Evolutionary conservation across 2,797 vertebrate genomes (phyloP).

Genomic region (Epinephelus coioides): DNA sequence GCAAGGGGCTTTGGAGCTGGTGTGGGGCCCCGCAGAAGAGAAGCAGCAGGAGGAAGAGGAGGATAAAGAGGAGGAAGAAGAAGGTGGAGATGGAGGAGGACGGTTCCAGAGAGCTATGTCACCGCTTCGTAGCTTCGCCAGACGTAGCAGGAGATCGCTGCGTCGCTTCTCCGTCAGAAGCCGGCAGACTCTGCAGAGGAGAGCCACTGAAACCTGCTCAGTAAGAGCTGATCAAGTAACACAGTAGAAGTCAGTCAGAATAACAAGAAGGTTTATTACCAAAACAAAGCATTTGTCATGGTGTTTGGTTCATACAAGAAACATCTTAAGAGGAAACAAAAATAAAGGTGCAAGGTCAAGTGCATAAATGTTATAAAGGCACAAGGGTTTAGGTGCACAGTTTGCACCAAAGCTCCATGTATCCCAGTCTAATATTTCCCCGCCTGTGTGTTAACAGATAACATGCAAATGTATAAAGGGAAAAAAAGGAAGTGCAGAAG

Average conservation of each 20-base stretch:
- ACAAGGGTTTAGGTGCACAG: not conserved
- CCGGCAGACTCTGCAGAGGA: slow-evolving; percentile 87
- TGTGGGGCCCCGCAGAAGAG: slow-evolving; percentile 73
- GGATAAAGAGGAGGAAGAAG: slow-evolving; percentile 37
- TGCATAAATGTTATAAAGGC: not conserved
- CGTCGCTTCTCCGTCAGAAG: slow-evolving; percentile 87
- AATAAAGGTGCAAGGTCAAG: too few species aligned
- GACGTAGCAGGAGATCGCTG: slow-evolving; percentile 90
- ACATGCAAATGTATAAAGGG: slow-evolving; percentile 56
- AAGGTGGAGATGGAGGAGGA: slow-evolving; percentile 49
- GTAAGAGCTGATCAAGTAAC: slow-evolving; percentile 64
- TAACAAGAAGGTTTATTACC: too few species aligned
- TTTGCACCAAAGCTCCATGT: slow-evolving; percentile 5
- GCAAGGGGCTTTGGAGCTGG: slow-evolving; percentile 90
- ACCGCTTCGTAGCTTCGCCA: slow-evolving; percentile 89
- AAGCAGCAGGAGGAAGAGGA: slow-evolving; percentile 48
- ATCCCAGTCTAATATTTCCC: slow-evolving; percentile 25
- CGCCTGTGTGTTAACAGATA: slow-evolving; percentile 31
- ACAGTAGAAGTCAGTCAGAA: not conserved
- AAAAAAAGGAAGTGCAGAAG: slow-evolving; percentile 21
- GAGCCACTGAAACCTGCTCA: slow-evolving; percentile 82
- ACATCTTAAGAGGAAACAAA: too few species aligned
- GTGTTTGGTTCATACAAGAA: too few species aligned
- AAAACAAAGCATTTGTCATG: too few species aligned
- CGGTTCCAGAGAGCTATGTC: slow-evolving; percentile 87